Percentiles rank a stretch among this genome's conserved stretches.
Evolutionary conservation across 37 sponge, comb jelly and placozoan species (phyloP).

Genomic region (Beroe ovata): DNA sequence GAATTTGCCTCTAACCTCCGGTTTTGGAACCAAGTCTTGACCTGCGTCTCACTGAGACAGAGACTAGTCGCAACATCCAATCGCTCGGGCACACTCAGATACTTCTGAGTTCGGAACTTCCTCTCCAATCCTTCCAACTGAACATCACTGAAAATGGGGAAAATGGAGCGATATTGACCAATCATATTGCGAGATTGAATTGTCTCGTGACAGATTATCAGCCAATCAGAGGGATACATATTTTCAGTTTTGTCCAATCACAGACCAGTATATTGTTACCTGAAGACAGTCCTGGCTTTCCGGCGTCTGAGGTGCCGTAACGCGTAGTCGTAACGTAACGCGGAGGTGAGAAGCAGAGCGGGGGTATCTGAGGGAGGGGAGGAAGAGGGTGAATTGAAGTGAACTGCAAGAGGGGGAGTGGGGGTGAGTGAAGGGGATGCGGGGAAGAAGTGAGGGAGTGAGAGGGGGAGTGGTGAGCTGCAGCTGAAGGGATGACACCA

Average conservation of each 20-base stretch:
- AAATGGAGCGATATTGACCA: no score
- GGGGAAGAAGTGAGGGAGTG: no score
- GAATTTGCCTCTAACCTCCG: neutral
- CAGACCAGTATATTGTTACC: constrained; percentile 27
- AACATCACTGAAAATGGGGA: constrained; percentile 23
- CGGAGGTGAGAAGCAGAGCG: constrained; percentile 38
- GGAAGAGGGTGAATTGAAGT: no score
- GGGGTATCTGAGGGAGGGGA: constrained; percentile 55
- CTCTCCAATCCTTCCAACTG: constrained; percentile 58
- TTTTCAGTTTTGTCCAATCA: no score
- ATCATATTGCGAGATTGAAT: no score
- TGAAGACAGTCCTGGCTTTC: constrained; percentile 54
- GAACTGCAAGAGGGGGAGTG: no score
- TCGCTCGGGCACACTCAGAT: constrained; percentile 55
- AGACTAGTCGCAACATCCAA: constrained; percentile 49
- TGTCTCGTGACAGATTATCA: no score
- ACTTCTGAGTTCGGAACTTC: constrained; percentile 63
- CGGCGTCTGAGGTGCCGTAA: constrained; percentile 50
- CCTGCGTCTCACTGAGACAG: constrained; percentile 62
- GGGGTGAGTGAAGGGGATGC: no score
- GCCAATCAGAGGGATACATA: no score
- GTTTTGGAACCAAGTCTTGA: constrained; percentile 67
- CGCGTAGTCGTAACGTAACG: constrained; percentile 56
- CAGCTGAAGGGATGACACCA: no score
- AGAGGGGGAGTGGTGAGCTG: no score